Conservation (phyloP, 35 echinoderm and acorn worm genomes). For the Anneissia japonica region DNA sequence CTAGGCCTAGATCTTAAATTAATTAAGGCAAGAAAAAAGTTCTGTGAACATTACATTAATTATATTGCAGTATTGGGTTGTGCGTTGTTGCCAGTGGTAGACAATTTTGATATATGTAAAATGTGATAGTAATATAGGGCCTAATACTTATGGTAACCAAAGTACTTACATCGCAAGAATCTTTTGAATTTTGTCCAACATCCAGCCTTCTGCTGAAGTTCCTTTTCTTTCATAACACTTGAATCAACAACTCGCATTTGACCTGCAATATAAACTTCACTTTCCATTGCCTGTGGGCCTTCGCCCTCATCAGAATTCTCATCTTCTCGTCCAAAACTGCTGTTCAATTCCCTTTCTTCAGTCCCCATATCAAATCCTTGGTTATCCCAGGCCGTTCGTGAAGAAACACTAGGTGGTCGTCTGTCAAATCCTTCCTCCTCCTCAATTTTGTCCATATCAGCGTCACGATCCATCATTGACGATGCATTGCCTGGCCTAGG, state of each 20-base stretch:
- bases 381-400: slow-evolving; percentile 91
- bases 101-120: no score
- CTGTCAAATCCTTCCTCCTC: slow-evolving; percentile 10
- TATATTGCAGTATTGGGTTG: no score
- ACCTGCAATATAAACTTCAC: slow-evolving; percentile 82
- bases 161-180: slow-evolving; percentile 80
- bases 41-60: no score
- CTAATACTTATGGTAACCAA: no score
- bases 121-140: no score
- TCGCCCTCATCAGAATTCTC: slow-evolving; percentile 54
- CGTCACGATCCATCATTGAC: neutral
- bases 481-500: neutral
- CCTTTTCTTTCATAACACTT: slow-evolving; percentile 69
- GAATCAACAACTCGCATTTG: slow-evolving; percentile 80
- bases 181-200: slow-evolving; percentile 68
- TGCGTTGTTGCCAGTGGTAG: no score
- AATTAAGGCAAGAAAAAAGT: no score
- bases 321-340: slow-evolving; percentile 49
- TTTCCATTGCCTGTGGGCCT: slow-evolving; percentile 88
- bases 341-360: slow-evolving; percentile 60
- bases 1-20: no score
- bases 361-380: slow-evolving; percentile 88
- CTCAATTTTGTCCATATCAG: slow-evolving; percentile 16
- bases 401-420: slow-evolving; percentile 61
- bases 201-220: slow-evolving; percentile 58